Percentiles rank a stretch among this genome's conserved stretches.
Conservation (phyloP, 2,113 vertebrate genomes). For the Perca fluviatilis region DNA sequence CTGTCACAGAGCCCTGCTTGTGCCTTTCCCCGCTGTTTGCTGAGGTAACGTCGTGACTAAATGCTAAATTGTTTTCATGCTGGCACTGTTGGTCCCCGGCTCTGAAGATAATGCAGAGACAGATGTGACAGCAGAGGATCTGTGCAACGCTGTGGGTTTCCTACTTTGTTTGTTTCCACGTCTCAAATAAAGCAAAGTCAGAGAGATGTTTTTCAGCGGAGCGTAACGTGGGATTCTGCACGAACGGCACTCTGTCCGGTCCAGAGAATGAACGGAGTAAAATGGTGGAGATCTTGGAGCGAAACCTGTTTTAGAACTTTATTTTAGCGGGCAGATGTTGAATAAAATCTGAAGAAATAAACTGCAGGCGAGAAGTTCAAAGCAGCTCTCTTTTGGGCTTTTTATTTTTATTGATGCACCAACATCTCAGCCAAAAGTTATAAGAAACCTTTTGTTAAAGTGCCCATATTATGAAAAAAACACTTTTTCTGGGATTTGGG, state of each 20-base stretch:
- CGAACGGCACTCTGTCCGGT: not conserved
- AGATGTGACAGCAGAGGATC: too few species aligned
- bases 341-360: too few species aligned
- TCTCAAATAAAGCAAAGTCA: slow-evolving; percentile 31
- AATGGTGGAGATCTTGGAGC: not conserved
- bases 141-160: not conserved
- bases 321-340: too few species aligned
- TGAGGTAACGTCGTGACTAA: slow-evolving; percentile 18
- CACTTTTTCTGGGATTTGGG: too few species aligned
- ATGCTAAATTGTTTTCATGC: slow-evolving; percentile 52
- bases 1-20: not conserved
- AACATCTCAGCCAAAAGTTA: too few species aligned
- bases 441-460: too few species aligned
- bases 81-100: slow-evolving; percentile 29
- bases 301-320: not conserved
- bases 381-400: too few species aligned
- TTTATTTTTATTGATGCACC: too few species aligned
- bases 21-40: slow-evolving; percentile 9
- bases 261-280: not conserved
- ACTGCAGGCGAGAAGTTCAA: too few species aligned
- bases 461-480: too few species aligned
- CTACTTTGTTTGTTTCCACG: slow-evolving; percentile 10
- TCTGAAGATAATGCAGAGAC: slow-evolving; percentile 44
- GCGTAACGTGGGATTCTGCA: not conserved
- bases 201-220: not conserved